Conservation (phyloP, 2,888 invertebrate genomes). For the Sycophila texana region DNA sequence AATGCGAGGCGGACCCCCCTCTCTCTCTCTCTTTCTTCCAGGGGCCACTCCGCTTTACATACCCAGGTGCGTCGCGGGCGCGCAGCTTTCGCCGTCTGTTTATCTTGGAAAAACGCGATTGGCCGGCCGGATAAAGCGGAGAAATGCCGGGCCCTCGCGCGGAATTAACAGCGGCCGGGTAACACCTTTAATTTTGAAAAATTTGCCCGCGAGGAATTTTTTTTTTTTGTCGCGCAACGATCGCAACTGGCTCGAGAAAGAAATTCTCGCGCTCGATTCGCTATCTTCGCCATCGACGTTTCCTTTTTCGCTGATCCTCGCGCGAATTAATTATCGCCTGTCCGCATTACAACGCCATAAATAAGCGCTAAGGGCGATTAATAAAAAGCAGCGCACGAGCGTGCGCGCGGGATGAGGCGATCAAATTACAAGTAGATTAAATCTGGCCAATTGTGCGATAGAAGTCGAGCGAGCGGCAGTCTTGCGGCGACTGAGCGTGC, state of each 20-base stretch:
- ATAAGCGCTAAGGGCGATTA: too few relatives aligned
- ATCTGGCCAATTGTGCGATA: too few relatives aligned
- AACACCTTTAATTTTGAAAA: background rate
- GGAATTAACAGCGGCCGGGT: conserved; percentile 4
- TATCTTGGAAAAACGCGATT: conserved; percentile 14
- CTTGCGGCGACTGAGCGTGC: too few relatives aligned
- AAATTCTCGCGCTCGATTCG: background rate
- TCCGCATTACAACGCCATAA: too few relatives aligned
- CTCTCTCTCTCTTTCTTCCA: too few relatives aligned
- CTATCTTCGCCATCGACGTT: too few relatives aligned
- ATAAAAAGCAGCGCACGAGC: too few relatives aligned
- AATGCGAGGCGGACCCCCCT: background rate
- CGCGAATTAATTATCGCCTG: too few relatives aligned
- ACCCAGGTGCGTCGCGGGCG: background rate
- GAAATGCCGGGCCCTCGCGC: background rate
- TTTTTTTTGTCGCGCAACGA: background rate
- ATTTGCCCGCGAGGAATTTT: background rate
- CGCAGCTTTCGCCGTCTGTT: background rate
- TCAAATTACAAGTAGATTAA: too few relatives aligned
- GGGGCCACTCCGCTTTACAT: background rate
- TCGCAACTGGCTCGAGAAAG: background rate
- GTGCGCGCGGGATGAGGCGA: too few relatives aligned
- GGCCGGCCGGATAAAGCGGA: conserved; percentile 3
- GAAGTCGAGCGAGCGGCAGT: too few relatives aligned
- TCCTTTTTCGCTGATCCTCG: too few relatives aligned